Base-by-base conservation (phyloP, 2,888 invertebrate genomes). In the Chloroclystis v-ata region DNA sequence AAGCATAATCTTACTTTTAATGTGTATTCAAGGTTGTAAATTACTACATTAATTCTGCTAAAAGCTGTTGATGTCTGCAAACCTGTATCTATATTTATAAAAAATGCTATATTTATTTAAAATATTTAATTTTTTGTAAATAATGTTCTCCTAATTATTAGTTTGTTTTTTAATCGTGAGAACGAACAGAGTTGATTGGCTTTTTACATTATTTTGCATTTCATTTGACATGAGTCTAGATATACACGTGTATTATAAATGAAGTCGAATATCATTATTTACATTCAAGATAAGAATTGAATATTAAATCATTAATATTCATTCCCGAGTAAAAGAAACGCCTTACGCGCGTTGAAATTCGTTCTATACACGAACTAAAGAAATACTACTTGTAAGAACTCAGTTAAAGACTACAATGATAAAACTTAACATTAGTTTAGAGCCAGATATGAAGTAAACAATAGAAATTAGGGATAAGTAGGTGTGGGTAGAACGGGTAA, bases 31-130 rank as follows among this genome's bases (percentile, higher is more conserved):
- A 32, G 6, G 37, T 43, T 25, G 37, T 38, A 43, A 39, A 35
- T 42, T 7, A 46, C 37, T 24, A 33, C 29, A 41, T 47, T 29
- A 16, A 41, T 48, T 39, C 39, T 32, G 28, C 29, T 48, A 43
- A 43, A 43, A 33, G 40, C 28, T 37, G 40, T 39, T 37, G 41
- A 41, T 32, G 5, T n/a, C n/a, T 20, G 20, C 20, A 20, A 28
- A 29, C 20, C 12, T 41, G 14, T 28, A 39, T 40, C 55, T 60
- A 38, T 55, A 63, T 65, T 61, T 54, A 14, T 53, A 25, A 40
- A 61, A 63, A 64, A 61, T 14, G 13, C 14, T 33, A 14, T 1
- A 16, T 16, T 14, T 33, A 16, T 8, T 14, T 28, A 20, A 11
- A 9, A 7, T 9, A 24, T 20, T 37, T 10, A 0, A 43, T 28